These are phyloP conservation scores for Lutjanus erythropterus DNA, from an alignment of 2,113 vertebrate species.

Conservation along the genomic window DNA sequence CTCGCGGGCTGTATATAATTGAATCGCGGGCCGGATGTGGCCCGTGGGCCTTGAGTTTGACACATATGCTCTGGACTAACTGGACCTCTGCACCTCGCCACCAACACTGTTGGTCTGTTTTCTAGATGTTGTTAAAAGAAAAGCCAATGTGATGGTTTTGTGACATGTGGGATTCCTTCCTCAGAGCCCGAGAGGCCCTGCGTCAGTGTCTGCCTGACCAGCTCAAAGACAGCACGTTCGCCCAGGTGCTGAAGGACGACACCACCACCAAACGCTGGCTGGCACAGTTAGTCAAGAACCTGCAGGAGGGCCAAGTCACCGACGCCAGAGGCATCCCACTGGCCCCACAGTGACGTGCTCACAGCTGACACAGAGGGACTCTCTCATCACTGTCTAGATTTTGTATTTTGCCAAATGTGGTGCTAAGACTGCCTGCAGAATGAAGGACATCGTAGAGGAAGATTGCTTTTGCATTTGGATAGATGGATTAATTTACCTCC, in stretches of 20 bases:
- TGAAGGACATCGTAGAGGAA: slow-evolving; percentile 27
- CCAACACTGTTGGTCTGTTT: no score
- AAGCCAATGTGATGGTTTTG: neutral
- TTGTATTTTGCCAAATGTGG: slow-evolving; percentile 41
- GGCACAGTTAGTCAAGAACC: slow-evolving; percentile 97
- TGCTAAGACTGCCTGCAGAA: slow-evolving; percentile 52
- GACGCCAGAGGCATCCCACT: slow-evolving; percentile 96
- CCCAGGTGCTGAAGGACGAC: slow-evolving; percentile 98
- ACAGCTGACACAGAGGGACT: slow-evolving; percentile 26
- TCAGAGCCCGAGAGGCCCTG: slow-evolving; percentile 97
- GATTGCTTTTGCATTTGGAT: slow-evolving; percentile 30
- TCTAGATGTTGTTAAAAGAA: no score
- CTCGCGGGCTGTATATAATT: no score
- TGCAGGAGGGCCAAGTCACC: slow-evolving; percentile 97
- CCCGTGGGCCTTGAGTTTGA: no score
- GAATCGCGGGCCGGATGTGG: no score
- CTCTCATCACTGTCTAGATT: slow-evolving; percentile 15
- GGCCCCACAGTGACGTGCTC: slow-evolving; percentile 89
- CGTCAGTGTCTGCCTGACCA: slow-evolving; percentile 99
- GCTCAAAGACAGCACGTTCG: slow-evolving; percentile 98
- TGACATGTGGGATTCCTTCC: slow-evolving; percentile 46
- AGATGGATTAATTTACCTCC: slow-evolving; percentile 9
- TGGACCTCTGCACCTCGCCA: no score
- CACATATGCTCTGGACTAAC: no score
- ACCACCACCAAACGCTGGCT: slow-evolving; percentile 99